Percentiles rank a stretch among this genome's conserved stretches.
Conservation (phyloP, 37 sponge, comb jelly and placozoan genomes). For the Geodia barretti region DNA sequence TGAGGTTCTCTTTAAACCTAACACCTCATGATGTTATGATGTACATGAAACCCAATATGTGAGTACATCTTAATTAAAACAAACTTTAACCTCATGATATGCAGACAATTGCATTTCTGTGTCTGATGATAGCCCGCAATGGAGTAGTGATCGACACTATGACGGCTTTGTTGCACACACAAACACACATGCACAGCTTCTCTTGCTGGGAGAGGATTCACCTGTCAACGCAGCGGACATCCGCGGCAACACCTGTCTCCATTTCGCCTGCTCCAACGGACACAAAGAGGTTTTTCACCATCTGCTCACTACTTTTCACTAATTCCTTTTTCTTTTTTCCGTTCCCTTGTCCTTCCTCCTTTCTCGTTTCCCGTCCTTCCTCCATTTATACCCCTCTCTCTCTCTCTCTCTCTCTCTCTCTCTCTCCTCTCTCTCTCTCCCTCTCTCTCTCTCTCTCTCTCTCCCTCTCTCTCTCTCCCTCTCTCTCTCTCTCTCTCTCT, state of each 20-base stretch:
- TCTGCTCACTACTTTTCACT: not conserved
- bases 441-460: constrained; percentile 18
- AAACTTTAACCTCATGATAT: too few species aligned
- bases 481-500: not conserved
- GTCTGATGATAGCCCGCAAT: too few species aligned
- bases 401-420: not conserved
- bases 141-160: too few species aligned
- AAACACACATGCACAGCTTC: not conserved
- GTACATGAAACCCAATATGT: too few species aligned
- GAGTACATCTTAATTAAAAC: too few species aligned
- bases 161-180: too few species aligned
- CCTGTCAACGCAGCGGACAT: constrained; percentile 70
- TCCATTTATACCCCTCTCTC: not conserved
- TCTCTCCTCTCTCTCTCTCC: constrained; percentile 17
- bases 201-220: constrained; percentile 55
- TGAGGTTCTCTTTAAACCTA: too few species aligned
- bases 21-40: too few species aligned
- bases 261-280: constrained; percentile 82
- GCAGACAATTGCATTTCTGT: too few species aligned
- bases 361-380: constrained; percentile 3
- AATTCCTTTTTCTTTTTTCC: not conserved
- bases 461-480: not conserved
- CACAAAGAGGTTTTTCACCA: constrained; percentile 66
- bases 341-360: not conserved
- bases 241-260: constrained; percentile 84